A percentile compares a stretch with the other conserved stretches of the same genome.
Evolutionary conservation across 2,888 invertebrate species (phyloP).

Genomic region (Megalurothrips usitatus): DNA sequence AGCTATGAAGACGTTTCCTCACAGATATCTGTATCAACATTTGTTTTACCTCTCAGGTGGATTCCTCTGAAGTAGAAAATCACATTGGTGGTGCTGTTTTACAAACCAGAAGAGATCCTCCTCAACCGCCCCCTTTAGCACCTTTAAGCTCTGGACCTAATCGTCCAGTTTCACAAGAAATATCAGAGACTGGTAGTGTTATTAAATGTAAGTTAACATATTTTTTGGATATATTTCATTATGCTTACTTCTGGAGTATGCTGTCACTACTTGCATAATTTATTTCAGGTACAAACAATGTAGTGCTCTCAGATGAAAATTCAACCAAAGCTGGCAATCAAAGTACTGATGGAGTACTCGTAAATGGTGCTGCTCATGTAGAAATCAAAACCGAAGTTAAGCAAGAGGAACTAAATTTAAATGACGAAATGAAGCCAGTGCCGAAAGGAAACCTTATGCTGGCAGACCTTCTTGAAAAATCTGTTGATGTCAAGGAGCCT

Average conservation of each 20-base stretch:
- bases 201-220: background rate
- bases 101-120: conserved; percentile 47
- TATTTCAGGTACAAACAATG: conserved; percentile 10
- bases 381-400: conserved; percentile 21
- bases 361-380: conserved; percentile 16
- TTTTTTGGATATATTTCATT: background rate
- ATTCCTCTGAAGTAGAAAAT: conserved; percentile 30
- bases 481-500: conserved; percentile 57
- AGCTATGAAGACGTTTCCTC: no score
- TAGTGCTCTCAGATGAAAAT: conserved; percentile 1
- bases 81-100: conserved; percentile 40
- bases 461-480: conserved; percentile 77
- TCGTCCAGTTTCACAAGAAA: background rate
- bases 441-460: conserved; percentile 67
- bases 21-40: background rate
- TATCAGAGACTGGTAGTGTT: background rate
- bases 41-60: background rate
- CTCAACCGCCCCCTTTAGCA: conserved; percentile 50
- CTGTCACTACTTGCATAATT: background rate
- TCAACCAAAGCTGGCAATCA: conserved; percentile 14
- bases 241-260: background rate
- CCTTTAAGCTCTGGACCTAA: conserved; percentile 43
- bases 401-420: conserved; percentile 28
- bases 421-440: conserved; percentile 36
- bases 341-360: background rate